Conservation (phyloP, 2,888 invertebrate species). For the Nemotelus pantherinus region DNA sequence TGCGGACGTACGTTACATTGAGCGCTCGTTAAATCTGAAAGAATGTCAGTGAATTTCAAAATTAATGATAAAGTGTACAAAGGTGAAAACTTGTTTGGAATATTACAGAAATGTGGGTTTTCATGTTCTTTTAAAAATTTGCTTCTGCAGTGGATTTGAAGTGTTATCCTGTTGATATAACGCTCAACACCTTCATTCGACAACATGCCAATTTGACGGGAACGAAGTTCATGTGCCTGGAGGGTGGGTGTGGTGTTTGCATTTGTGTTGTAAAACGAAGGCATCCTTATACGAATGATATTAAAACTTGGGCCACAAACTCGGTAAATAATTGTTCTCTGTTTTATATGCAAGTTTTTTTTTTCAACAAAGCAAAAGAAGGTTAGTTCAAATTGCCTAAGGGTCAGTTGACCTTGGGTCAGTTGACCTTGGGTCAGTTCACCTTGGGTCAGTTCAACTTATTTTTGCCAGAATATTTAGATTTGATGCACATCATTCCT, state of each 20-base stretch:
- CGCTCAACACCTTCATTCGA: constrained; percentile 71
- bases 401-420: too few relatives aligned
- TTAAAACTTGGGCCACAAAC: constrained; percentile 70
- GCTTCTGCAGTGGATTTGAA: constrained; percentile 50
- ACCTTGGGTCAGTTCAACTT: too few relatives aligned
- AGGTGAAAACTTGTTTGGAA: constrained; percentile 51
- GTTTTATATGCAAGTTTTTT: too few relatives aligned
- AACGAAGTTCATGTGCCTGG: constrained; percentile 75
- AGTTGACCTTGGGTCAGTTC: too few relatives aligned
- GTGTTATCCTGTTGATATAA: constrained; percentile 64
- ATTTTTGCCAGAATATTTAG: too few relatives aligned
- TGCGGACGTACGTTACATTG: too few relatives aligned
- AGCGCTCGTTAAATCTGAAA: neutral
- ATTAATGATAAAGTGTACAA: constrained; percentile 57
- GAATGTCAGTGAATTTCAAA: constrained; percentile 56
- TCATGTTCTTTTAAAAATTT: neutral
- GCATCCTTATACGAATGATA: constrained; percentile 63
- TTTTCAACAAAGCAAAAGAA: too few relatives aligned
- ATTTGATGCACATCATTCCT: too few relatives aligned
- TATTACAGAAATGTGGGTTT: neutral
- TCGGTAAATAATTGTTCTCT: constrained; percentile 66
- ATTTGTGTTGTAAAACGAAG: constrained; percentile 64
- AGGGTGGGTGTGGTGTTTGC: constrained; percentile 76
- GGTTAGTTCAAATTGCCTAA: too few relatives aligned
- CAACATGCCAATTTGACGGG: constrained; percentile 69